These are phyloP conservation scores for Scomber scombrus DNA, from an alignment of 2,113 vertebrate species.

Conservation along the genomic window DNA sequence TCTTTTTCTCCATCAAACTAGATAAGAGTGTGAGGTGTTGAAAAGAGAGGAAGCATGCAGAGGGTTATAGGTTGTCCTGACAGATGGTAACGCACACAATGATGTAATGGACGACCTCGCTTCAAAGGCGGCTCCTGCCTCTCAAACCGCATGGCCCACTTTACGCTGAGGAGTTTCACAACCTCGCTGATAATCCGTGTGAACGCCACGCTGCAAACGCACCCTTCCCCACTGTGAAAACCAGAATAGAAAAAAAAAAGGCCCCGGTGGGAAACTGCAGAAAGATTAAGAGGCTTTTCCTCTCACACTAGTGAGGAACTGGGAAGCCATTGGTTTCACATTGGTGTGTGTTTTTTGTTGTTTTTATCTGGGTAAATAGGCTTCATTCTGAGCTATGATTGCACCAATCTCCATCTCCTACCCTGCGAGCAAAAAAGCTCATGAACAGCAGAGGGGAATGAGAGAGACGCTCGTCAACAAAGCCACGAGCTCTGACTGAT, in stretches of 20 bases:
- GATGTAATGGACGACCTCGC: constrained; percentile 27
- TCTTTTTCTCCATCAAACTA: not conserved
- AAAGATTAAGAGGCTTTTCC: constrained; percentile 58
- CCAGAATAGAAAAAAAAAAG: constrained; percentile 2
- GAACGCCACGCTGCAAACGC: not conserved
- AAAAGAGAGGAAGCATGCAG: constrained; percentile 17
- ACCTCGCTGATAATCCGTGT: constrained; percentile 3
- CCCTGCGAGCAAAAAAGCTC: constrained; percentile 37
- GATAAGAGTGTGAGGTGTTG: constrained; percentile 16
- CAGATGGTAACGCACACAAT: constrained; percentile 43
- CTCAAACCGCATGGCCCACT: not conserved
- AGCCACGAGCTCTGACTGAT: constrained; percentile 61
- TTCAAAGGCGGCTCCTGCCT: constrained; percentile 11
- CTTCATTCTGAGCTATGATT: constrained; percentile 20
- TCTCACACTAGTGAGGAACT: constrained; percentile 32
- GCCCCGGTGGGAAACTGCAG: constrained; percentile 38
- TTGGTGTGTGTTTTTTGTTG: not conserved
- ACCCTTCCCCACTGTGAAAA: constrained; percentile 23
- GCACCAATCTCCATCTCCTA: constrained; percentile 24
- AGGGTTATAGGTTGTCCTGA: constrained; percentile 31
- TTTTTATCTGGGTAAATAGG: constrained; percentile 27
- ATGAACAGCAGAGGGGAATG: constrained; percentile 22
- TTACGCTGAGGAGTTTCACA: constrained; percentile 26
- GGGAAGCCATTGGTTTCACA: constrained; percentile 20
- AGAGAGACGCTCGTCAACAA: constrained; percentile 41